Percentiles rank a stretch among this genome's conserved stretches.
Conservation (phyloP, 2,113 vertebrate species). For the Grammomys dolichurus region DNA sequence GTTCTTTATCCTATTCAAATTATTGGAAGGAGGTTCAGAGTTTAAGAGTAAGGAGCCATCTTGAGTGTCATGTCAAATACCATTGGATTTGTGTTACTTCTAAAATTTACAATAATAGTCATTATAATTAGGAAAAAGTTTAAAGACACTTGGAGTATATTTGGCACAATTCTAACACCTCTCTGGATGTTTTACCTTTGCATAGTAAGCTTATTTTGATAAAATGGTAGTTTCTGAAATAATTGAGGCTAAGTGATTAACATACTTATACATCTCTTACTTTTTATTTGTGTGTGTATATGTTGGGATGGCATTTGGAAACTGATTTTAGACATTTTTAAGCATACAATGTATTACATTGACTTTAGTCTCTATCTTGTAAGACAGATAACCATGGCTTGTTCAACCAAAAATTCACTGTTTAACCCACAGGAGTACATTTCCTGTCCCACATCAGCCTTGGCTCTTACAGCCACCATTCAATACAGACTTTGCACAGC, state of each 20-base stretch:
- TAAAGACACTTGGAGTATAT: no score
- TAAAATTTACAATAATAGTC: no score
- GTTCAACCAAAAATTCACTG: neutral
- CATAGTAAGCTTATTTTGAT: neutral
- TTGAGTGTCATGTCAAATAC: no score
- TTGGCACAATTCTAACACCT: no score
- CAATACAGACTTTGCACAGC: slow-evolving; percentile 16
- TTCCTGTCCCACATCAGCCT: neutral
- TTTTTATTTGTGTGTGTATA: neutral
- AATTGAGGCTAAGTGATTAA: neutral
- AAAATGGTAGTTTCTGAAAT: neutral
- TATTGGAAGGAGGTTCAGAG: no score
- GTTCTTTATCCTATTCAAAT: no score
- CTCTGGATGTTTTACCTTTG: no score
- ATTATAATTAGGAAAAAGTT: no score
- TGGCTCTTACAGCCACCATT: neutral
- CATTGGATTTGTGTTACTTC: no score
- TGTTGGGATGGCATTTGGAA: neutral
- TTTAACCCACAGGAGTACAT: neutral
- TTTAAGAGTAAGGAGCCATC: no score
- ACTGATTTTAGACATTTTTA: neutral
- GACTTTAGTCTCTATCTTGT: neutral
- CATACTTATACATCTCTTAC: neutral
- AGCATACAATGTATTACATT: neutral
- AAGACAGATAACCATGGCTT: neutral